phyloP scores from a whole-genome alignment of 2,888 invertebrate species.

The Imbricaverruca yamaguchii region DNA sequence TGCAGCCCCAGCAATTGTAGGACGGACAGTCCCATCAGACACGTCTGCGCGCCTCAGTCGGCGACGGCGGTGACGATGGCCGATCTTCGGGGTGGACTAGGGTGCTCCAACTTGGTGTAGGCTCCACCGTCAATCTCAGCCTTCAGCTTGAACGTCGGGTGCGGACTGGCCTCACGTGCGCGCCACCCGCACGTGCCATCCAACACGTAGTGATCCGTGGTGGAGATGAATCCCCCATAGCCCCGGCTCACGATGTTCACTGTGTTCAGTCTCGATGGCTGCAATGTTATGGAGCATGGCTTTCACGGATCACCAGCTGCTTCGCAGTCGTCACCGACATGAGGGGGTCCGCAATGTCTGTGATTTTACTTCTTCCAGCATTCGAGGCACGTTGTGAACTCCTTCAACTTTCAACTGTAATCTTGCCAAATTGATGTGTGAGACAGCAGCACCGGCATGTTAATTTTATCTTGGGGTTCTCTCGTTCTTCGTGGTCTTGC shows the following conservation, averaged over 20 bases:
- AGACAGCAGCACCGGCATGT: no score
- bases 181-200: neutral
- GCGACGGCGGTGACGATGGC: slow-evolving; percentile 23
- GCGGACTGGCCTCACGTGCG: slow-evolving; percentile 7
- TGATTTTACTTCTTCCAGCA: no score
- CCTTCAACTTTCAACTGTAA: no score
- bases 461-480: no score
- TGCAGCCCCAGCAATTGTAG: slow-evolving; percentile 13
- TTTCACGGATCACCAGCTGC: no score
- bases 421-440: no score
- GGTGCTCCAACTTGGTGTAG: slow-evolving; percentile 14
- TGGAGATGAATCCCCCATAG: neutral
- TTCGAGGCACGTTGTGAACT: no score
- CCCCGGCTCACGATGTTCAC: neutral
- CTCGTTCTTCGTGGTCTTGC: no score
- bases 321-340: no score
- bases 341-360: no score
- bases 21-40: slow-evolving; percentile 23
- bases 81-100: slow-evolving; percentile 16
- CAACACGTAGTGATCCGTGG: neutral
- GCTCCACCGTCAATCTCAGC: slow-evolving; percentile 22
- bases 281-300: no score
- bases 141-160: slow-evolving; percentile 20
- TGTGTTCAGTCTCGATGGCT: neutral
- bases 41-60: slow-evolving; percentile 25